Base-by-base conservation (phyloP, 2,797 vertebrate species). In the Smutsia gigantea region DNA sequence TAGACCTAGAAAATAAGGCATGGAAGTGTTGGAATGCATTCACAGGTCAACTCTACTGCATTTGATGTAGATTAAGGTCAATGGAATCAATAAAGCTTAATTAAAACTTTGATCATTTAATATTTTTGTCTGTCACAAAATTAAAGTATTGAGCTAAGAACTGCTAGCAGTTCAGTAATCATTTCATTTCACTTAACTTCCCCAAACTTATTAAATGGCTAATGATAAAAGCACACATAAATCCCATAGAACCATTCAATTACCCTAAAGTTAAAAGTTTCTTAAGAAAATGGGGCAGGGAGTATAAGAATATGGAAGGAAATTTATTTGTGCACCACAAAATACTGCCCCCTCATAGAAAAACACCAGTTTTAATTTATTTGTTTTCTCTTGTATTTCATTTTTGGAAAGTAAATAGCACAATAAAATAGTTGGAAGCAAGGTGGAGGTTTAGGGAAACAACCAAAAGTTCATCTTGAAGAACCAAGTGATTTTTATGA, bases 51-150 rank as follows among this genome's bases (percentile, higher is more conserved):
- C 87, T 82, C 23, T 68, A 34, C 64, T 77, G 13, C 57, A 29
- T 68, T 14, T 81, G 53, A 19, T 89, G 25, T 66, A 87, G 78
- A 93, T 93, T 75, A 79, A 81, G 69, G 96, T 97, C 71, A 74
- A 74, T 90, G n/a, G 51, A 91, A 92, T 96, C 88, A 63, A 96
- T 93, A 72, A 83, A 91, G 17, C 34, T 93, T 94, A 97, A 97
- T 97, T 96, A 97, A 96, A 90, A 86, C 37, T 94, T 92, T 84
- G 59, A 72, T 14, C 61, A 89, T 63, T 79, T 96, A 91, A 87
- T 96, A 94, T 77, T 92, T 97, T 95, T 96, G 66, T 63, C 82
- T 71, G 57, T 83, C n/a, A 72, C 29, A 21, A 92, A 90, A 82
- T 12, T 71, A 13, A 96, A 87, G 42, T 90, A 51, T 66, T 90